phyloP scores from a whole-genome alignment of 2,888 invertebrate species.

The Podotricha telesiphe region DNA sequence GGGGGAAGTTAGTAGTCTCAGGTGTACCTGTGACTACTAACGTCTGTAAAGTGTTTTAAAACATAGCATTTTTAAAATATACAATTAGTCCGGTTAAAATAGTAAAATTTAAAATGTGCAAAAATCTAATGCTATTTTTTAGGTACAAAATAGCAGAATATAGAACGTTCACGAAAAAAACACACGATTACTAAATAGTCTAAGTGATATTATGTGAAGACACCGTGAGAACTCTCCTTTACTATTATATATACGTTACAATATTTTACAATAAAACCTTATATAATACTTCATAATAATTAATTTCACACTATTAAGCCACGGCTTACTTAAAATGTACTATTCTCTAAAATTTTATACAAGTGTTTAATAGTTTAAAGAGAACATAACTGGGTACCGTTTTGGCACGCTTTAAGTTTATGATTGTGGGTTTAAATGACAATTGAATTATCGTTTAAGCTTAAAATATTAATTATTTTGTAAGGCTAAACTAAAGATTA shows the following conservation, averaged over 20 bases:
- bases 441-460: too few species aligned
- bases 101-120: background rate
- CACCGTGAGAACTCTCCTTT: slow-evolving; percentile 7
- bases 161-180: background rate
- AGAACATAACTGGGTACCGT: too few species aligned
- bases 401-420: too few species aligned
- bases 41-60: too few species aligned
- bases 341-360: background rate
- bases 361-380: background rate
- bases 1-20: too few species aligned
- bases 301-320: slow-evolving; percentile 11
- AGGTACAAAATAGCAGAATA: background rate
- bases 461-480: too few species aligned
- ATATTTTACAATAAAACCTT: slow-evolving; percentile 16
- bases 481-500: too few species aligned
- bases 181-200: slow-evolving; percentile 1
- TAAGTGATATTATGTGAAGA: slow-evolving; percentile 12
- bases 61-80: too few species aligned
- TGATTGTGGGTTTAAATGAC: too few species aligned
- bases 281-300: slow-evolving; percentile 25
- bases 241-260: slow-evolving; percentile 11
- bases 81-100: too few species aligned
- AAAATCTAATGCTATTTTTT: background rate
- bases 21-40: too few species aligned
- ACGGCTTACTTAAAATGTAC: background rate